Conservation (phyloP, 1,140 invertebrate genomes). For the Harlomillsia oculata region DNA sequence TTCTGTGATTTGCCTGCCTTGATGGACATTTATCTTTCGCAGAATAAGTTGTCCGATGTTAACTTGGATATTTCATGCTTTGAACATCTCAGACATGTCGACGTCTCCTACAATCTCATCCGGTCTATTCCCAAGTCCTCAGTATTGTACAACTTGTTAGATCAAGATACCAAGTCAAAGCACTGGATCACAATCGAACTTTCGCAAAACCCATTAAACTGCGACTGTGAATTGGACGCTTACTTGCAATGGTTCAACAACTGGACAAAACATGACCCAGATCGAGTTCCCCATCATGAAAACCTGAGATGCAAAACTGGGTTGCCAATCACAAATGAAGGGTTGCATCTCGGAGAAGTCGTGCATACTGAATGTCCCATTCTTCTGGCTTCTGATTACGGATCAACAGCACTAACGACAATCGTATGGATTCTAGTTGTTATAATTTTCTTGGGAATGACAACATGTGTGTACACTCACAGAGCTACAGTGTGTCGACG, state of each 20-base stretch:
- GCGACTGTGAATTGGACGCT: conserved; percentile 52
- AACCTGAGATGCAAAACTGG: conserved; percentile 39
- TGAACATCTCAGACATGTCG: conserved; percentile 55
- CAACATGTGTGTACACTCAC: conserved; percentile 45
- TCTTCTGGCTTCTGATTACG: conserved; percentile 7
- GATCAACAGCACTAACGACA: conserved; percentile 36
- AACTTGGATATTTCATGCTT: conserved; percentile 57
- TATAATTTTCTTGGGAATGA: conserved; percentile 48
- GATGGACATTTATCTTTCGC: conserved; percentile 57
- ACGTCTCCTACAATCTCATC: conserved; percentile 61
- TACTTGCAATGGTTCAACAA: conserved; percentile 54
- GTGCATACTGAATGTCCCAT: conserved; percentile 35
- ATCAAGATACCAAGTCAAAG: conserved; percentile 41
- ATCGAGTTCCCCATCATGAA: conserved; percentile 46
- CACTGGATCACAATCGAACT: conserved; percentile 54
- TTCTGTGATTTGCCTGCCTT: conserved; percentile 61
- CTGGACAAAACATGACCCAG: conserved; percentile 48
- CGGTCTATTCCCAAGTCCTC: conserved; percentile 49
- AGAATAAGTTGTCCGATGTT: conserved; percentile 52
- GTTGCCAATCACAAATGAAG: conserved; percentile 32
- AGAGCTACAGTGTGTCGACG: conserved; percentile 45
- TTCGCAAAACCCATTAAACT: conserved; percentile 56
- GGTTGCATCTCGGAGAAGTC: conserved; percentile 42
- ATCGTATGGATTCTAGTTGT: conserved; percentile 39
- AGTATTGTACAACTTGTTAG: conserved; percentile 49